Percentiles rank a stretch among this genome's conserved stretches.
Conservation (phyloP, 1,140 invertebrate species). For the Cotesia typhae region DNA sequence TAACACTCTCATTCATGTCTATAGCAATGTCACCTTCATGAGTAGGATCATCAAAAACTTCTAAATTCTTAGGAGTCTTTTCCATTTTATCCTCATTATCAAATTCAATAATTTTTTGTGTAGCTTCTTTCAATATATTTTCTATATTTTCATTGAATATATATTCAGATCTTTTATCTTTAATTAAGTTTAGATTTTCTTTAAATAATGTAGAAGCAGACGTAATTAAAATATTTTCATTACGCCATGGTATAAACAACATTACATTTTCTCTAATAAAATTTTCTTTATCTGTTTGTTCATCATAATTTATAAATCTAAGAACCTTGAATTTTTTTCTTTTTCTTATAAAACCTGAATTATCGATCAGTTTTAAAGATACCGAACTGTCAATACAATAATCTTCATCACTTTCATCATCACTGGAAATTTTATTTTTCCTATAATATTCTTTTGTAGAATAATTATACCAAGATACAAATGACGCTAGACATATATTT, state of each 20-base stretch:
- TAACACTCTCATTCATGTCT: no score
- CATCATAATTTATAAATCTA: slow-evolving; percentile 35
- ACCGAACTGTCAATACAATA: not conserved
- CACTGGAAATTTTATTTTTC: not conserved
- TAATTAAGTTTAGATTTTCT: not conserved
- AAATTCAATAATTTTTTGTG: not conserved
- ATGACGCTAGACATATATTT: slow-evolving; percentile 32
- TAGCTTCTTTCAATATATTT: slow-evolving; percentile 4
- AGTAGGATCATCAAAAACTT: no score
- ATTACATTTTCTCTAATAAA: slow-evolving; percentile 44
- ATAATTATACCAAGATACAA: slow-evolving; percentile 19
- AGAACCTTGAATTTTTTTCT: slow-evolving; percentile 10
- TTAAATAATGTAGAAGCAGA: slow-evolving; percentile 32
- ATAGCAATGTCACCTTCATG: no score
- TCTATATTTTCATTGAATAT: slow-evolving; percentile 13
- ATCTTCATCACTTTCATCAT: slow-evolving; percentile 21
- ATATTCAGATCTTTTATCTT: slow-evolving; percentile 23
- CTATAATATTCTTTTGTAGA: slow-evolving; percentile 1
- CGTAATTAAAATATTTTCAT: slow-evolving; percentile 42
- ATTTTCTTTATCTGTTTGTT: slow-evolving; percentile 40
- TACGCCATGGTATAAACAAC: slow-evolving; percentile 44
- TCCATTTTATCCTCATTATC: not conserved
- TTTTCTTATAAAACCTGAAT: not conserved
- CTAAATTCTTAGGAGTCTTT: no score
- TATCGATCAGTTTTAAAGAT: no score